These are phyloP conservation scores for Pammene aurita DNA, from an alignment of 2,888 invertebrate genomes.

Conservation along the genomic window DNA sequence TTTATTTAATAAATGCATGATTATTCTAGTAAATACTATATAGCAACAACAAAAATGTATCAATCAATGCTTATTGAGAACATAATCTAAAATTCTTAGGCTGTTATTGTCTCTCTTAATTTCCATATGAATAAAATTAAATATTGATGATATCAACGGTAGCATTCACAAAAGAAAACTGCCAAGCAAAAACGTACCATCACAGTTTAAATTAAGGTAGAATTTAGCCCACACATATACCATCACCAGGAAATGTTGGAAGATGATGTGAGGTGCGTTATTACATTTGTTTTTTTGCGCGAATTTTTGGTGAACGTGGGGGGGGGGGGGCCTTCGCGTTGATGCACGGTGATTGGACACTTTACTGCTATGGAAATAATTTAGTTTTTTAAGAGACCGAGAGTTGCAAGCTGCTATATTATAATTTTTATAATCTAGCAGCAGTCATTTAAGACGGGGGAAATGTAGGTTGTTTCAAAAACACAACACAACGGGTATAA, in stretches of 20 bases:
- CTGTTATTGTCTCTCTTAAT: neutral
- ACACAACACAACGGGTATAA: too few relatives aligned
- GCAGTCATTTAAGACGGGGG: too few relatives aligned
- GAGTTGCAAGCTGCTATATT: neutral
- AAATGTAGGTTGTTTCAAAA: too few relatives aligned
- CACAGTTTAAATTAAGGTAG: neutral
- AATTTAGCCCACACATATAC: conserved; percentile 28
- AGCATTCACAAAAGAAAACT: neutral
- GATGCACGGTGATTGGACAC: conserved; percentile 8
- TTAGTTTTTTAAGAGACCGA: neutral
- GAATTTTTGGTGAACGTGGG: conserved; percentile 50
- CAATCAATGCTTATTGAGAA: neutral
- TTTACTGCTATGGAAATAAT: neutral
- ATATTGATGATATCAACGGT: conserved; percentile 18
- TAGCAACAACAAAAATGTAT: too few relatives aligned
- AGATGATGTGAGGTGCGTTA: conserved; percentile 52
- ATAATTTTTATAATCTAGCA: neutral
- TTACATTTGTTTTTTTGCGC: conserved; percentile 56
- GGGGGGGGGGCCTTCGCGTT: conserved; percentile 38
- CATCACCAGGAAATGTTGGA: conserved; percentile 52
- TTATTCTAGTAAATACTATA: too few relatives aligned
- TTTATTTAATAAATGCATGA: too few relatives aligned
- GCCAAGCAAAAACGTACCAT: conserved; percentile 36
- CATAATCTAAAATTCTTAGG: neutral
- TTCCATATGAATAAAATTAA: conserved; percentile 24